Conservation (phyloP, 2,113 vertebrate species). For the Anser cygnoides region DNA sequence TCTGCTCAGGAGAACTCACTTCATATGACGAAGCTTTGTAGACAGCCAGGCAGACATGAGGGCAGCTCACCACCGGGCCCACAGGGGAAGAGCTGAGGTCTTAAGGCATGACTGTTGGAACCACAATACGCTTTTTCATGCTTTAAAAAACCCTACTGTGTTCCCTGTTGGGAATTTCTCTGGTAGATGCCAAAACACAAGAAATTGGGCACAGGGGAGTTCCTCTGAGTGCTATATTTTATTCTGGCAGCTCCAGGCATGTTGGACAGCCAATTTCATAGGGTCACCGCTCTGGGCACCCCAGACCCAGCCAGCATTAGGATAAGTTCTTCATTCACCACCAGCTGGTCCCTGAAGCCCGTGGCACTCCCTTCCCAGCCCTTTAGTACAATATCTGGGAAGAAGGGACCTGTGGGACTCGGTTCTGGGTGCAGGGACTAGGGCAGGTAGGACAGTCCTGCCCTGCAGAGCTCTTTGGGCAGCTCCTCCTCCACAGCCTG, state of each 20-base stretch:
- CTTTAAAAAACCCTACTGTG: neutral
- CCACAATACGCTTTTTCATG: slow-evolving; percentile 6
- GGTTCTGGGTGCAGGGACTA: neutral
- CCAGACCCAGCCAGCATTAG: neutral
- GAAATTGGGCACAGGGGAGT: neutral
- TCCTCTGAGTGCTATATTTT: neutral
- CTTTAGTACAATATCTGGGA: neutral
- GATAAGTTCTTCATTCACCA: neutral
- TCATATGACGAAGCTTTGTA: neutral
- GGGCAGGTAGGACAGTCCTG: neutral
- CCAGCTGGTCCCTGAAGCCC: neutral
- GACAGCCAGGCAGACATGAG: neutral
- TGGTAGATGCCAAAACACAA: neutral
- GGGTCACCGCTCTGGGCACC: neutral
- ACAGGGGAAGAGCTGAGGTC: neutral
- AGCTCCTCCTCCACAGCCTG: neutral
- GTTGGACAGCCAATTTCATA: neutral
- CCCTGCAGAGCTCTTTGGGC: neutral
- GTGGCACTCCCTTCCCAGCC: neutral
- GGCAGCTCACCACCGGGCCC: neutral
- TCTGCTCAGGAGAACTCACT: slow-evolving; percentile 1
- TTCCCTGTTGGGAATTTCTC: neutral
- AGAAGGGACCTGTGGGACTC: neutral
- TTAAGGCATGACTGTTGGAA: slow-evolving; percentile 23
- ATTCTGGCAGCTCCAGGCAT: neutral